Evolutionary conservation across 2,797 vertebrate genomes (phyloP).

Genomic region (Gadopsis marmoratus): DNA sequence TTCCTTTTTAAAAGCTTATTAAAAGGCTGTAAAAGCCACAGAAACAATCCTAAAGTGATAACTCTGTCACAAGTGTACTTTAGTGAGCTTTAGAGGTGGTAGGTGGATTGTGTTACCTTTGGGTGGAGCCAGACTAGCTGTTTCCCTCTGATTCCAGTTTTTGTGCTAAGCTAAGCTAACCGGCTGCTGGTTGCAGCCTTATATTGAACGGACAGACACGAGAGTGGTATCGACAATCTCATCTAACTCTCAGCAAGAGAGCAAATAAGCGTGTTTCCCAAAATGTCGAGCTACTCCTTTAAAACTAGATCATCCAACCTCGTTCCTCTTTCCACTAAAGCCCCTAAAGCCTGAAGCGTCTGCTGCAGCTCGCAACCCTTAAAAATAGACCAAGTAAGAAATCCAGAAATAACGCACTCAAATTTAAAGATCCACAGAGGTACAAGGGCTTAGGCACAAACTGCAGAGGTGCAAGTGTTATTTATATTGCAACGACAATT

Average conservation of each 20-base stretch:
- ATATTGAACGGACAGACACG: neutral
- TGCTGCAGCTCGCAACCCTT: neutral
- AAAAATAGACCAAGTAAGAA: conserved; percentile 36
- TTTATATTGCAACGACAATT: conserved; percentile 66
- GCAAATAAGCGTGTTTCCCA: neutral
- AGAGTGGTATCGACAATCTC: neutral
- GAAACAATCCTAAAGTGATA: neutral
- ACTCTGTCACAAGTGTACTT: neutral
- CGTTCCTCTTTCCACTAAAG: conserved; percentile 3
- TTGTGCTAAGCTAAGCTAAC: neutral
- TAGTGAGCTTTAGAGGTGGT: neutral
- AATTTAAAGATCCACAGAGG: conserved; percentile 36
- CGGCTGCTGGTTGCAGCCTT: neutral
- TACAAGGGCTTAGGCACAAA: conserved; percentile 23
- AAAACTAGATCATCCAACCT: conserved; percentile 2
- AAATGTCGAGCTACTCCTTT: conserved; percentile 14
- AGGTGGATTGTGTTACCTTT: conserved; percentile 13
- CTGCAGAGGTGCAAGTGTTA: conserved; percentile 34
- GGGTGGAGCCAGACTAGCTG: neutral
- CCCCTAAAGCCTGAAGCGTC: conserved; percentile 1
- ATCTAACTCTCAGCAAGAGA: neutral
- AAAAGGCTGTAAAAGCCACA: neutral
- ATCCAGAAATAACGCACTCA: conserved; percentile 20
- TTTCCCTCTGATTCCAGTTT: conserved; percentile 3
- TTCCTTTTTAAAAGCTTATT: neutral